Base-by-base conservation (phyloP, 2,888 invertebrate genomes). In the Zygothrica quintamaculata region DNA sequence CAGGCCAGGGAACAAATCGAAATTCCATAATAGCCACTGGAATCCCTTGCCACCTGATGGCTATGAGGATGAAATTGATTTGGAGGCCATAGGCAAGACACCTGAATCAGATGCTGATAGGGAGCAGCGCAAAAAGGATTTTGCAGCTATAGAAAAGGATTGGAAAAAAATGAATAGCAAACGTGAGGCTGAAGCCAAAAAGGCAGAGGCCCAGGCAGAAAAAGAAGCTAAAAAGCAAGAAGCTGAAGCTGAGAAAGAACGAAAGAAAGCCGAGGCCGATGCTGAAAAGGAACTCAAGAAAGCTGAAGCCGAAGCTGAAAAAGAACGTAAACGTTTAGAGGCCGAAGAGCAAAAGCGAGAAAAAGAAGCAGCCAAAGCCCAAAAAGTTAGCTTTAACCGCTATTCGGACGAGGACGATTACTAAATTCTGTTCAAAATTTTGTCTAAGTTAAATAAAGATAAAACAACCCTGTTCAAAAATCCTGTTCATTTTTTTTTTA, bases 11-110 rank as follows among this genome's bases (percentile, higher is more conserved):
- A 65, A 66, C n/a, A 70, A 57, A 1, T 33, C 60, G 0, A 18
- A 29, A 0, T 87, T 71, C 6, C 87, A 86, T 26, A 86, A 87
- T 44, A 26, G 37, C 0, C 15, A 64, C 3, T 43, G 43, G 29
- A 86, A 86, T 50, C 58, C 87, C 2, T 16, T 86, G 15, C 81
- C 85, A 0, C 81, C 85, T 5, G 72, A 59, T 1, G 86, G 86
- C 1, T 86, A 87, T 31, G 88, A 88, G 37, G 81, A 84, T 48
- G 80, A 85, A 22, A 44, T 62, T n/a, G 80, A 76, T 15, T 15
- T 15, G 9, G 64, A 56, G 0, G 62, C 42, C 4, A 3, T 33
- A 0, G 76, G 62, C 15, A 43, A 77, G 33, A 36, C 40, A 0
- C 33, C 53, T 1, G 75, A 79, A 43, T 50, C 81, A 3, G 68